Conservation (phyloP, 2,797 vertebrate species). For the Gobionotothen gibberifrons region DNA sequence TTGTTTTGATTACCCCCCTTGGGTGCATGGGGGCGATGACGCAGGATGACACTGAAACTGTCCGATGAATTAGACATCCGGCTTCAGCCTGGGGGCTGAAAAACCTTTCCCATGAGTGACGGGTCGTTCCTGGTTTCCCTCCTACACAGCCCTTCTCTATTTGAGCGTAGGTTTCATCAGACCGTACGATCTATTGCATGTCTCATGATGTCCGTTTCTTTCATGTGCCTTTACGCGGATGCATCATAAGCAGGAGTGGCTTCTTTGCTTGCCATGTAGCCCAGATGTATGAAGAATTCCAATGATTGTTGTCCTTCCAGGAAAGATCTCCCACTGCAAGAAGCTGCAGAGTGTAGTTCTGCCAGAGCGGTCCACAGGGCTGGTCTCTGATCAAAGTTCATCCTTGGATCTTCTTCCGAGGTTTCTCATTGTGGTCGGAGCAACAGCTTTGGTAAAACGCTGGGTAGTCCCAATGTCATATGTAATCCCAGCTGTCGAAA, state of each 20-base stretch:
- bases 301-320: constrained; percentile 60
- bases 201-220: constrained; percentile 38
- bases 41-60: constrained; percentile 50
- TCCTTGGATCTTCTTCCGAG: constrained; percentile 54
- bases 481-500: constrained; percentile 28
- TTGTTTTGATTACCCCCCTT: constrained; percentile 58
- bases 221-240: constrained; percentile 37
- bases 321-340: constrained; percentile 41
- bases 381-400: constrained; percentile 43
- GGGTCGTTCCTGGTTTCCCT: constrained; percentile 31
- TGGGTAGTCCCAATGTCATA: constrained; percentile 31
- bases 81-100: constrained; percentile 4
- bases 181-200: constrained; percentile 27
- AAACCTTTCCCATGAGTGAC: constrained; percentile 38
- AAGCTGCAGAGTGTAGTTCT: constrained; percentile 33
- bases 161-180: constrained; percentile 44
- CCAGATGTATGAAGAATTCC: constrained; percentile 53
- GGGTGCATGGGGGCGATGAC: constrained; percentile 43
- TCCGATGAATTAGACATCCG: constrained; percentile 46
- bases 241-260: constrained; percentile 31
- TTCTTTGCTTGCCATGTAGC: constrained; percentile 45
- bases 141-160: constrained; percentile 40
- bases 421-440: constrained; percentile 51
- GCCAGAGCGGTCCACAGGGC: constrained; percentile 45
- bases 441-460: constrained; percentile 24